Evolutionary conservation across 2,888 invertebrate species (phyloP).

Genomic region (Pediacus dermestoides): DNA sequence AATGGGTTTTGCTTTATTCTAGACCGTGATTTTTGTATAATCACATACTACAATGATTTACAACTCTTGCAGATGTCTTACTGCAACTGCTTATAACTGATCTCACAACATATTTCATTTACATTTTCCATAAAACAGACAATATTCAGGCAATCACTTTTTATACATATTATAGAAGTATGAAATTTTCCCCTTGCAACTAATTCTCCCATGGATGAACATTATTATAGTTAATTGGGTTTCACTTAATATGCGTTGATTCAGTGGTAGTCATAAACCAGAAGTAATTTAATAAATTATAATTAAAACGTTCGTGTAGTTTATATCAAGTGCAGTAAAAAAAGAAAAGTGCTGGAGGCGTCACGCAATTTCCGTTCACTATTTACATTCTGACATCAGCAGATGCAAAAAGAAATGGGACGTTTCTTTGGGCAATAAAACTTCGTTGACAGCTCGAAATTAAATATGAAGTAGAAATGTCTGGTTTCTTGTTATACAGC

Average conservation of each 20-base stretch:
- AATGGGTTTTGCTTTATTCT: slow-evolving; percentile 19
- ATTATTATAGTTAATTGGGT: too few species aligned
- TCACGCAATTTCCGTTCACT: slow-evolving; percentile 8
- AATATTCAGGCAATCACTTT: too few species aligned
- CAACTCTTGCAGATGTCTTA: slow-evolving; percentile 4
- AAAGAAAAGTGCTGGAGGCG: slow-evolving; percentile 8
- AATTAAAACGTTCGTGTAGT: slow-evolving; percentile 9
- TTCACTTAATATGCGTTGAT: too few species aligned
- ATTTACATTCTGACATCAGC: slow-evolving; percentile 36
- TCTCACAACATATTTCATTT: too few species aligned
- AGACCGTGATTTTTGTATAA: slow-evolving; percentile 8
- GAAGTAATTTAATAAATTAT: slow-evolving; percentile 9
- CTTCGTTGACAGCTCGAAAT: slow-evolving; percentile 42
- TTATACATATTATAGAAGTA: background rate
- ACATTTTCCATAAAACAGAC: too few species aligned
- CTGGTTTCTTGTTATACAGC: slow-evolving; percentile 25
- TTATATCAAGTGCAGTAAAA: slow-evolving; percentile 7
- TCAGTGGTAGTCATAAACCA: too few species aligned
- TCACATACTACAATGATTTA: slow-evolving; percentile 8
- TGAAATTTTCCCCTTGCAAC: too few species aligned
- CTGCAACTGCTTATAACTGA: too few species aligned
- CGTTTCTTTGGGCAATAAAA: slow-evolving; percentile 43
- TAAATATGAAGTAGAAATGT: slow-evolving; percentile 43
- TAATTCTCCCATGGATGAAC: too few species aligned
- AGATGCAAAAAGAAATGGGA: slow-evolving; percentile 41